These are phyloP conservation scores for Eremobia ochroleuca DNA, from an alignment of 2,888 invertebrate species.

Conservation along the genomic window DNA sequence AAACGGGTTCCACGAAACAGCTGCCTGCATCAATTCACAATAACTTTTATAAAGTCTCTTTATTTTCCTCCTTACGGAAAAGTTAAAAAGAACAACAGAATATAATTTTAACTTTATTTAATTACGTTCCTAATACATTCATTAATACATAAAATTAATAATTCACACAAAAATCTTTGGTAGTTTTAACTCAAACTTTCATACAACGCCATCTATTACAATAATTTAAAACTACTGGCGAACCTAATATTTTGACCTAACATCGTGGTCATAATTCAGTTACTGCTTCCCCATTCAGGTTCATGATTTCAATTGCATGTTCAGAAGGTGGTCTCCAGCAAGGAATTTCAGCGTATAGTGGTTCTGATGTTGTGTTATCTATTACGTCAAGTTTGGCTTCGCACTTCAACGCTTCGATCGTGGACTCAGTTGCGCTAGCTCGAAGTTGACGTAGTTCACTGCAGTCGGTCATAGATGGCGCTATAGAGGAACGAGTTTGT, in stretches of 20 bases:
- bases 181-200: conserved; percentile 46
- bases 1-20: conserved; percentile 49
- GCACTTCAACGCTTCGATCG: conserved; percentile 86
- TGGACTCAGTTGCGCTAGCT: conserved; percentile 81
- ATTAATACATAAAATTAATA: conserved; percentile 53
- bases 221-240: conserved; percentile 40
- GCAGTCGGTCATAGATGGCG: conserved; percentile 82
- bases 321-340: conserved; percentile 89
- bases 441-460: conserved; percentile 78
- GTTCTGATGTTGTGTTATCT: conserved; percentile 88
- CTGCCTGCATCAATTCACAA: not conserved
- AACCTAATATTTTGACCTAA: conserved; percentile 17
- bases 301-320: conserved; percentile 86
- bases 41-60: not conserved
- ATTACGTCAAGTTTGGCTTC: conserved; percentile 86
- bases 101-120: conserved; percentile 42
- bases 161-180: conserved; percentile 71
- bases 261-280: conserved; percentile 86
- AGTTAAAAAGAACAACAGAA: not conserved
- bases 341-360: conserved; percentile 93
- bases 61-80: not conserved
- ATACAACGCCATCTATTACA: conserved; percentile 78
- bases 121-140: conserved; percentile 53
- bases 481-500: conserved; percentile 75
- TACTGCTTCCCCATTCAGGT: conserved; percentile 87